phyloP scores from a whole-genome alignment of 2,797 vertebrate genomes.

The Gallinago stenura region DNA sequence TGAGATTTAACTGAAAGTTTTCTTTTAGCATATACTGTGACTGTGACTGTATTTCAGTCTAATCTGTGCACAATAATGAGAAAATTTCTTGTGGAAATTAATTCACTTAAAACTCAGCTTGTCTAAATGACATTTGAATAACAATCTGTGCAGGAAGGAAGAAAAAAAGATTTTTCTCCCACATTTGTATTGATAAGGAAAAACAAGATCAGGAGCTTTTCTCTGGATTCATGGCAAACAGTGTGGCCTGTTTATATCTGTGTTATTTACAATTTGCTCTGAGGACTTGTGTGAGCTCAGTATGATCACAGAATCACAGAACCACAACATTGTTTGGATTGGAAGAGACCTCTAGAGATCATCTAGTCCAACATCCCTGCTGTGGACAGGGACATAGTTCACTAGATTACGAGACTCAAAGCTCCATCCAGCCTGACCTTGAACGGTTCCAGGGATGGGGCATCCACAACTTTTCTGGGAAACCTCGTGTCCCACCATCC shows the following conservation, averaged over 20 bases:
- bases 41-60: background rate
- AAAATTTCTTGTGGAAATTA: background rate
- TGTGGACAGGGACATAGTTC: no score
- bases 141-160: background rate
- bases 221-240: background rate
- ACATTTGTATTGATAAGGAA: background rate
- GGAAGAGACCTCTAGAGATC: no score
- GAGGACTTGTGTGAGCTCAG: background rate
- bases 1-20: background rate
- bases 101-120: background rate
- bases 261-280: background rate
- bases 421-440: no score
- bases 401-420: no score
- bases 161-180: background rate
- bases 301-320: background rate
- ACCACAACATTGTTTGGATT: no score
- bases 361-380: no score
- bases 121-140: background rate
- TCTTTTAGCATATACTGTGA: background rate
- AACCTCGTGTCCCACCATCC: no score
- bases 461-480: no score
- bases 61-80: background rate
- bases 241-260: background rate
- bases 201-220: background rate
- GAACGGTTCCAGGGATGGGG: no score